Conservation (phyloP, 2,113 vertebrate genomes). For the Periophthalmodon schlosseri region DNA sequence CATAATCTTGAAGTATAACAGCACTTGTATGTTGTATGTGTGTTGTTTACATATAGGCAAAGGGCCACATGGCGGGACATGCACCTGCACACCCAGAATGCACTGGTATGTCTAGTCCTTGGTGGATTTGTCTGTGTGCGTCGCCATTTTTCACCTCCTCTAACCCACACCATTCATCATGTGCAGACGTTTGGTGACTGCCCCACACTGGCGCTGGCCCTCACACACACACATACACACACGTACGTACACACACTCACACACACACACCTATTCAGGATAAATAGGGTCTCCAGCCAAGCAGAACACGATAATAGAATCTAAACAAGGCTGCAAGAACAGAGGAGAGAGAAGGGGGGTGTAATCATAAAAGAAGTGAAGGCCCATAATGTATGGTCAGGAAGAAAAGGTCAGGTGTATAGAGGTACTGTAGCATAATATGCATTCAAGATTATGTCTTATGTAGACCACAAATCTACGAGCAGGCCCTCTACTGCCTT, state of each 20-base stretch:
- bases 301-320: constrained; percentile 66
- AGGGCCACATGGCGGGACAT: constrained; percentile 17
- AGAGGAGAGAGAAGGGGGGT: constrained; percentile 27
- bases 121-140: background rate
- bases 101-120: background rate
- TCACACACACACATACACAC: constrained; percentile 15
- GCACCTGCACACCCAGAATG: constrained; percentile 19
- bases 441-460: background rate
- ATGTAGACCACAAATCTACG: background rate
- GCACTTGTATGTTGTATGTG: background rate
- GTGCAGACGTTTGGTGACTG: constrained; percentile 24
- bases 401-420: constrained; percentile 32
- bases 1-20: background rate
- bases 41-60: constrained; percentile 19
- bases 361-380: constrained; percentile 16
- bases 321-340: constrained; percentile 51
- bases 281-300: constrained; percentile 59
- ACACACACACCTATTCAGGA: constrained; percentile 13
- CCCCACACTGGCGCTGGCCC: constrained; percentile 24
- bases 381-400: constrained; percentile 18
- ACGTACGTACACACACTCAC: background rate
- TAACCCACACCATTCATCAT: constrained; percentile 56
- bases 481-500: background rate
- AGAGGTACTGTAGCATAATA: background rate
- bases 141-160: constrained; percentile 42